Conservation (phyloP, 2,797 vertebrate genomes). For the Echiichthys vipera region DNA sequence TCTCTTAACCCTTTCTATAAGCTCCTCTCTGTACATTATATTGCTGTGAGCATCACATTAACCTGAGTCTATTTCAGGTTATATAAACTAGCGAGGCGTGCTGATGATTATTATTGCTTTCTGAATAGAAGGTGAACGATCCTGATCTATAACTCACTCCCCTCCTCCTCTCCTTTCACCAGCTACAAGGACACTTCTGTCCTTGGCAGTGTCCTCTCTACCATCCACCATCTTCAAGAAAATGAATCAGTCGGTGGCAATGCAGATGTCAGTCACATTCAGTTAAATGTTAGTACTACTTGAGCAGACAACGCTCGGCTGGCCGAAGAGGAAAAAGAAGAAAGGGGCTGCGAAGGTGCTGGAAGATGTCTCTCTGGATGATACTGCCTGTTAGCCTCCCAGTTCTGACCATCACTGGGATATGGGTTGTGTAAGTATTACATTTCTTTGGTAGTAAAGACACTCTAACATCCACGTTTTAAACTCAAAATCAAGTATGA, state of each 20-base stretch:
- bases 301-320: constrained; percentile 79
- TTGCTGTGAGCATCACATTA: neutral
- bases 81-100: neutral
- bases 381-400: constrained; percentile 90
- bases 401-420: constrained; percentile 91
- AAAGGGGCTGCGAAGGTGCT: constrained; percentile 59
- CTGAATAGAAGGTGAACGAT: constrained; percentile 9
- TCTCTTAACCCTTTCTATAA: neutral
- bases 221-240: constrained; percentile 29
- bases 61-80: neutral
- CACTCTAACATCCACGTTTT: neutral
- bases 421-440: constrained; percentile 93
- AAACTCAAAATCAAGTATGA: neutral
- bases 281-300: constrained; percentile 83
- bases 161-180: constrained; percentile 29
- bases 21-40: neutral
- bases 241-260: constrained; percentile 48
- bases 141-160: constrained; percentile 1
- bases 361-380: constrained; percentile 90
- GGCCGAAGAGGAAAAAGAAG: constrained; percentile 83
- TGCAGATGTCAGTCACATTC: constrained; percentile 63
- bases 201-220: constrained; percentile 25
- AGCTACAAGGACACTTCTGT: constrained; percentile 49
- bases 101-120: constrained; percentile 11
- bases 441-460: neutral